Evolutionary conservation across 2,888 invertebrate genomes (phyloP), one percentile per base, ranked within the genome.

Genomic region (Acleris sparsana): DNA sequence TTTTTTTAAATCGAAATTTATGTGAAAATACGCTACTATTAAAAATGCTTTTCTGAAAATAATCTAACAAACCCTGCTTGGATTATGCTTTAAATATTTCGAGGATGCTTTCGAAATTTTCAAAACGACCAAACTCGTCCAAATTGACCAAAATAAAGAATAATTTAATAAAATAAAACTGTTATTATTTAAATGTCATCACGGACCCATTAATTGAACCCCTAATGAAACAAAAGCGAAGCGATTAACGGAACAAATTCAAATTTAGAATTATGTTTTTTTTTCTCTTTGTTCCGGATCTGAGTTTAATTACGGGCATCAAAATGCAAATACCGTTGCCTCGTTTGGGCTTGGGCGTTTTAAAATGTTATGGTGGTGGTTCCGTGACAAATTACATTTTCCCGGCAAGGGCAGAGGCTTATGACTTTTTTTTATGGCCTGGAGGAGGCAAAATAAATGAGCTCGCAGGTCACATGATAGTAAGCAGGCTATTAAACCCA

Each of bases 201-300:
- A 25, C 43, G 56, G n/a, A 44, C 55, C 55, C 60, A 65, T 65
- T 65, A 61, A 65, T 61, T 60, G 60, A 61, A 57, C 57, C 60
- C 49, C 60, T 65, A 61, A 65, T 65, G 55, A 65, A 65, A 65
- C 65, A 65, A 65, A 65, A 55, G 65, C 65, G 65, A 61, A 60
- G 43, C 65, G 65, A 65, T 65, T 65, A 65, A 61, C 65, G 60
- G 60, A 65, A 65, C 65, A 65, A 65, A 65, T 65, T 65, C 65
- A 65, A 65, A 65, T 60, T 60, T 53, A 43, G 64, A 65, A 65
- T 65, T 65, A 65, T 60, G 33, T 13, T 60, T 61, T 65, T 63
- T 64, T 65, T 65, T 61, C 64, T 65, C 55, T 65, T 64, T 64
- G 64, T 60, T 56, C 65, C 51, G 56, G 64, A 64, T 64, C 64